Evolutionary conservation across 2,113 vertebrate genomes (phyloP).

Genomic region (Aramus guarauna): DNA sequence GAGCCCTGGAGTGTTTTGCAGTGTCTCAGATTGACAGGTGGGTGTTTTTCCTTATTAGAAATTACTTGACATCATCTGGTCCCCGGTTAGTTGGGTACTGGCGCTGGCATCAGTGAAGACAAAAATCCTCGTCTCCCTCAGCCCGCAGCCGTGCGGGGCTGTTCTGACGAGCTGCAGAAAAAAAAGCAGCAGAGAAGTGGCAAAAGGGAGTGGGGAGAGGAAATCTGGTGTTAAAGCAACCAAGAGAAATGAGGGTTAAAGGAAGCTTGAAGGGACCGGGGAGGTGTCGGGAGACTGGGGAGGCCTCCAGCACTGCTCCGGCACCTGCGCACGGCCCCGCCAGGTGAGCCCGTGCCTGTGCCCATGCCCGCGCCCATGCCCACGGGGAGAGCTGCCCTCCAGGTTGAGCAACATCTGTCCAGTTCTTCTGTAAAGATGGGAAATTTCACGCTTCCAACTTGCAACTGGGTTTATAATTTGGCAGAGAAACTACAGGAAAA

Average conservation of each 20-base stretch:
- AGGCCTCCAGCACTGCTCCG: not conserved
- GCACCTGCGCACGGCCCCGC: not conserved
- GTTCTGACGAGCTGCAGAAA: not conserved
- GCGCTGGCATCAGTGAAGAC: not conserved
- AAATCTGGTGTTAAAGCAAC: not conserved
- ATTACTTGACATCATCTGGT: not conserved
- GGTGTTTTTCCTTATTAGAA: not conserved
- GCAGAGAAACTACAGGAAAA: not conserved
- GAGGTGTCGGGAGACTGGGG: not conserved
- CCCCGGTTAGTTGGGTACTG: not conserved
- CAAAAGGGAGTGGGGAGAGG: not conserved
- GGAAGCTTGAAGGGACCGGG: not conserved
- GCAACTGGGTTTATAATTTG: conserved; percentile 43
- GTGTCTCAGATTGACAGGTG: not conserved
- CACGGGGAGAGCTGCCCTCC: not conserved
- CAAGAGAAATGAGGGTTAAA: not conserved
- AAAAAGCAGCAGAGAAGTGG: not conserved
- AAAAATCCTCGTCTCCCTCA: not conserved
- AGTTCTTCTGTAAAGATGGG: not conserved
- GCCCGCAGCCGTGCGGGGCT: accelerated
- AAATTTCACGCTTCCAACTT: conserved; percentile 28
- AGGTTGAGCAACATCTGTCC: not conserved
- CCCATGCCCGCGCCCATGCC: not conserved
- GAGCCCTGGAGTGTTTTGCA: accelerated
- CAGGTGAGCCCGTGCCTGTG: not conserved